Conservation (phyloP, 2,797 vertebrate species). For the Chrosomus eos region DNA sequence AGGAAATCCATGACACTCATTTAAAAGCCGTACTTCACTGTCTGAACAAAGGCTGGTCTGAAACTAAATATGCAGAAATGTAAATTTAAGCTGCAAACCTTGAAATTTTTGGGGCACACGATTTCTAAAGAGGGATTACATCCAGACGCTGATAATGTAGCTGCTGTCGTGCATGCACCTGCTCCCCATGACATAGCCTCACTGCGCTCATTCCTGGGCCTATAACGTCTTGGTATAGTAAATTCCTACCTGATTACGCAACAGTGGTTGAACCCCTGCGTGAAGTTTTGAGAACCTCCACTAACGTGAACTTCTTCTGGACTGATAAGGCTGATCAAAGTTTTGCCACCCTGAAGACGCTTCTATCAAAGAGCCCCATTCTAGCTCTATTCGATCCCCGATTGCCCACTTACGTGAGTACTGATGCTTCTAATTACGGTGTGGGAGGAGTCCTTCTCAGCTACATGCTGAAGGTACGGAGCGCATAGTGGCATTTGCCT, state of each 20-base stretch:
- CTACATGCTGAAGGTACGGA: slow-evolving; percentile 35
- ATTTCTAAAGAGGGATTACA: not conserved
- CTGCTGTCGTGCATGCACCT: too few species aligned
- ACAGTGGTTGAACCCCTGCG: slow-evolving; percentile 12
- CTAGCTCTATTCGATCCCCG: not conserved
- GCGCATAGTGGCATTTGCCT: slow-evolving; percentile 30
- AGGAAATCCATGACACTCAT: too few species aligned
- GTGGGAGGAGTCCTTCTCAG: slow-evolving; percentile 3
- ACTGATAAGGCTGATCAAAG: not conserved
- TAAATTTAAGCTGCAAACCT: too few species aligned
- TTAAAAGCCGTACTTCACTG: too few species aligned
- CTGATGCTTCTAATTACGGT: slow-evolving; percentile 14
- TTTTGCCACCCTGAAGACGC: not conserved
- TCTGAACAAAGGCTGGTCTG: too few species aligned
- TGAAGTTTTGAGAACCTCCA: slow-evolving; percentile 7
- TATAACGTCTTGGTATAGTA: too few species aligned
- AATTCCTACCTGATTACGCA: too few species aligned
- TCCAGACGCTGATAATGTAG: not conserved
- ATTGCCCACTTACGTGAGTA: not conserved
- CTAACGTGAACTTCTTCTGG: slow-evolving; percentile 10
- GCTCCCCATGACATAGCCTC: too few species aligned
- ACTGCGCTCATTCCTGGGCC: too few species aligned
- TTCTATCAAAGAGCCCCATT: not conserved
- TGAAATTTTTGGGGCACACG: not conserved
- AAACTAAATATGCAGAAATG: too few species aligned